Percentiles rank a stretch among this genome's conserved stretches.
Evolutionary conservation across 2,888 invertebrate species (phyloP).

Genomic region (Drosophila stalkeri): DNA sequence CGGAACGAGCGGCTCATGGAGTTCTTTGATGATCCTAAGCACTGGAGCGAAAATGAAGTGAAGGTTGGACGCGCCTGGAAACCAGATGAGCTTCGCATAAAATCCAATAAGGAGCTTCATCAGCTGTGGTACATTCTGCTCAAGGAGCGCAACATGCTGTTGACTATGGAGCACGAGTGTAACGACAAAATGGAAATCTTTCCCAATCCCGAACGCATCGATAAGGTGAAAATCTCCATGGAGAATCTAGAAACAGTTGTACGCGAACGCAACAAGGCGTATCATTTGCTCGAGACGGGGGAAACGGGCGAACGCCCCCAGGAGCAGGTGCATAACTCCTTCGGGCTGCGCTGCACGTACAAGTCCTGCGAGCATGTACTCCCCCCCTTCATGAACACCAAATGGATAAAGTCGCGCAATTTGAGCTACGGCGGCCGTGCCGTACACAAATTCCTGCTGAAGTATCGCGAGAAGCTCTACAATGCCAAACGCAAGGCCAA

Average conservation of each 20-base stretch:
- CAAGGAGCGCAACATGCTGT: conserved; percentile 98
- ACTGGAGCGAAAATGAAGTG: conserved; percentile 92
- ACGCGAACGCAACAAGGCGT: conserved; percentile 96
- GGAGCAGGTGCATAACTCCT: conserved; percentile 86
- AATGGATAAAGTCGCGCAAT: conserved; percentile 88
- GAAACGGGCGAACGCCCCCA: conserved; percentile 92
- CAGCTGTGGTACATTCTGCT: conserved; percentile 96
- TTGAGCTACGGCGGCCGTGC: conserved; percentile 87
- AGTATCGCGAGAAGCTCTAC: conserved; percentile 89
- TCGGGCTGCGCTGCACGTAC: conserved; percentile 88
- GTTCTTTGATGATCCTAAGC: conserved; percentile 94
- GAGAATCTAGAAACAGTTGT: conserved; percentile 95
- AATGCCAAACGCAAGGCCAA: conserved; percentile 87
- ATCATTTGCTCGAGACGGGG: conserved; percentile 95
- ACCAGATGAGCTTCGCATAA: conserved; percentile 95
- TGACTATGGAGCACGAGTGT: conserved; percentile 96
- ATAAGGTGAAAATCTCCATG: conserved; percentile 98
- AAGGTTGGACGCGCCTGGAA: conserved; percentile 95
- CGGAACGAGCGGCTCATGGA: conserved; percentile 88
- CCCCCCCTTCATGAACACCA: conserved; percentile 89
- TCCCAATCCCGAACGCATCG: conserved; percentile 96
- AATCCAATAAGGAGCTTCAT: conserved; percentile 97
- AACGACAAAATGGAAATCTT: conserved; percentile 89
- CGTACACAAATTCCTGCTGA: conserved; percentile 87
- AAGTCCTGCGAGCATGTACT: conserved; percentile 88